Conservation (phyloP, 2,113 vertebrate genomes). For the Salvelinus namaycush region DNA sequence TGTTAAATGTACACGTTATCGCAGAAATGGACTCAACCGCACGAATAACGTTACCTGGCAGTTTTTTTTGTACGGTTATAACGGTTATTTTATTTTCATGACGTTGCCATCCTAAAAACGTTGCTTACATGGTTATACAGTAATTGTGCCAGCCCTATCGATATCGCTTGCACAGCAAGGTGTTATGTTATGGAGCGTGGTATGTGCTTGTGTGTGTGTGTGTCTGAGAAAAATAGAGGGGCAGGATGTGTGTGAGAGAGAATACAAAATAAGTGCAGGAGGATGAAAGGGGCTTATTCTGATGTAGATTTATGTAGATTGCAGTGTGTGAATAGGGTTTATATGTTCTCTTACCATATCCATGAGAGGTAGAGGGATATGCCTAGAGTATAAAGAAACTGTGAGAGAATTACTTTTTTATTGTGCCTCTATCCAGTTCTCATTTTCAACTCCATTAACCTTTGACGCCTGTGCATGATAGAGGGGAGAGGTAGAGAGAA, state of each 20-base stretch:
- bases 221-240: background rate
- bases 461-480: background rate
- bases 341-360: background rate
- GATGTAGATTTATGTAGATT: slow-evolving; percentile 14
- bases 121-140: no score
- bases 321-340: background rate
- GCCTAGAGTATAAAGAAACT: no score
- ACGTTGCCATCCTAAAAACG: no score
- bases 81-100: no score
- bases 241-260: background rate
- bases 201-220: background rate
- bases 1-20: no score
- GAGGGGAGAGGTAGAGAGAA: background rate
- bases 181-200: background rate
- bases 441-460: background rate
- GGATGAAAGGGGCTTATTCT: background rate
- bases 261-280: background rate
- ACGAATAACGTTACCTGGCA: no score
- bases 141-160: background rate
- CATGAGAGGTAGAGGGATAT: background rate
- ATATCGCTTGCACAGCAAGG: background rate
- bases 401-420: background rate
- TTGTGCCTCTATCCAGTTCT: background rate
- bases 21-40: no score
- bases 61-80: no score